Percentiles rank a stretch among this genome's conserved stretches.
phyloP scores from a whole-genome alignment of 2,113 vertebrate genomes.

The Pseudonaja textilis region DNA sequence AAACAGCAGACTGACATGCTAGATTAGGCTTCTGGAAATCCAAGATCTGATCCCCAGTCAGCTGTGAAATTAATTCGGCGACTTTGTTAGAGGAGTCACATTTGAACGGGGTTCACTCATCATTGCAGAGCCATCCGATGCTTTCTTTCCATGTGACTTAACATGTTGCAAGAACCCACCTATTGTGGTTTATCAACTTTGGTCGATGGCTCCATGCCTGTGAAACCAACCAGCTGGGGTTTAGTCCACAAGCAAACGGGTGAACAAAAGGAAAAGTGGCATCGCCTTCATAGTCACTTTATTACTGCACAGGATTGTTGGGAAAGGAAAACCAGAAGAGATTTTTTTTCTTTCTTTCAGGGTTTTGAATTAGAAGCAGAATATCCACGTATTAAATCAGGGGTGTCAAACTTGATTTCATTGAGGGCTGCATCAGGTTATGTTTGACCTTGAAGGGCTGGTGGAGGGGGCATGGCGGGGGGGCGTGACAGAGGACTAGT shows the following conservation, averaged over 20 bases:
- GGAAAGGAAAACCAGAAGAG: not conserved
- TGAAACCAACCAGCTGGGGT: not conserved
- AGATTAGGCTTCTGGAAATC: not conserved
- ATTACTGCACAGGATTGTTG: not conserved
- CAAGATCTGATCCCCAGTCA: not conserved
- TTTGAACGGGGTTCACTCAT: not conserved
- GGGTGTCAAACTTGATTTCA: too few relatives aligned
- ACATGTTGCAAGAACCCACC: not conserved
- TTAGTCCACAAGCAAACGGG: not conserved
- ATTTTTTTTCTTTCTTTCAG: not conserved
- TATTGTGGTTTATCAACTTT: not conserved
- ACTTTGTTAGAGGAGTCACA: not conserved
- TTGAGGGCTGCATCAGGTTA: too few relatives aligned
- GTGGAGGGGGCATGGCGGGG: rapidly evolving
- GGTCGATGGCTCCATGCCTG: not conserved
- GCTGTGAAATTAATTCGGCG: not conserved
- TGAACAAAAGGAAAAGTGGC: not conserved
- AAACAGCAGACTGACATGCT: too few relatives aligned
- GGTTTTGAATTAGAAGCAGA: not conserved
- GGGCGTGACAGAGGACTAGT: too few relatives aligned
- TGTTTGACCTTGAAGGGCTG: too few relatives aligned
- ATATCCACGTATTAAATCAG: not conserved
- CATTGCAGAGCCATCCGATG: not conserved
- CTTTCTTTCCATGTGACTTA: not conserved
- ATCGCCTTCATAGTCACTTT: not conserved